Evolutionary conservation across 2,888 invertebrate species (phyloP), one percentile per base, ranked within the genome.

Genomic region (Leucania comma): DNA sequence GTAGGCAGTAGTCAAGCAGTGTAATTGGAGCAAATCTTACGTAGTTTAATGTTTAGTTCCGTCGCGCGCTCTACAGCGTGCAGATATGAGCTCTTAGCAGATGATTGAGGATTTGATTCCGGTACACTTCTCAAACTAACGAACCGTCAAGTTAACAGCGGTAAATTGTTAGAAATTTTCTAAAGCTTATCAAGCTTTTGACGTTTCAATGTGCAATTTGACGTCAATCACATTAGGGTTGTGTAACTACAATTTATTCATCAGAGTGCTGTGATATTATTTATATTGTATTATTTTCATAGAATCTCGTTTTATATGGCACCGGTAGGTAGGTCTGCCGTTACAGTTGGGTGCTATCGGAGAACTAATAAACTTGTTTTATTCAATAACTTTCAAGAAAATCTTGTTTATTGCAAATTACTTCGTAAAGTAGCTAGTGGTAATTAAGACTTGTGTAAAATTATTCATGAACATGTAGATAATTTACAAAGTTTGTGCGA

Each of bases 51-150:
- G 72, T 75, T 85, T 84, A 82, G 82, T 78, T 85, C 84, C 80
- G 82, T 84, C 82, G 75, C 78, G 77, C 80, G 84, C 84, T 86
- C 75, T 67, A 74, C 59, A 62, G 77, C 72, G 71, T 80, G 60
- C 78, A 78, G 74, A 70, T 75, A 75, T 80, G 85, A 81, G 80
- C 87, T 89, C 88, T 88, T 84, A 90, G 88, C 84, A 90, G 88
- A 90, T 90, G 90, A 93, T 92, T 90, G 91, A 86, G 84, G 86
- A 88, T 92, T 92, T 88, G 89, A 93, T 94, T 95, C 94, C 95
- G 95, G 95, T 93, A 95, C 95, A 95, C 90, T 95, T 95, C 93
- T 83, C 92, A 88, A 90, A 90, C 91, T 95, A 96, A 95, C 95
- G 92, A 96, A 89, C 93, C 93, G 86, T 89, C 81, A 82, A 87